A percentile compares a stretch with the other conserved stretches of the same genome.
phyloP scores from a whole-genome alignment of 2,888 invertebrate species.

The Esperia sulphurella region DNA sequence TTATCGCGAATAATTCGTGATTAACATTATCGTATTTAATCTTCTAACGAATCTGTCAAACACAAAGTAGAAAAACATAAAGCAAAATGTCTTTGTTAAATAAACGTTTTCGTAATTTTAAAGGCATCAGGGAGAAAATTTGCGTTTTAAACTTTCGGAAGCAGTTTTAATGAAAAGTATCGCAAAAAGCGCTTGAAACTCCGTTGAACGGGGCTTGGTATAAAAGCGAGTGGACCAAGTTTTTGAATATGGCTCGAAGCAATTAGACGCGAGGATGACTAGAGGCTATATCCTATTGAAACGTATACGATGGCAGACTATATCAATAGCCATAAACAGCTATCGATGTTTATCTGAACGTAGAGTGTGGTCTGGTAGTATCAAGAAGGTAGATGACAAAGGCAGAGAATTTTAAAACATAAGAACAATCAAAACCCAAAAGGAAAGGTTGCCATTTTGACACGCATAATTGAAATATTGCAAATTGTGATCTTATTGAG shows the following conservation, averaged over 20 bases:
- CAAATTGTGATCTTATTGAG: neutral
- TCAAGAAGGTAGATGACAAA: too few species aligned
- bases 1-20: too few species aligned
- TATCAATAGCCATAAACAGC: too few species aligned
- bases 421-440: too few species aligned
- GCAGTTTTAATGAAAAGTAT: constrained; percentile 22
- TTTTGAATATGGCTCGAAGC: constrained; percentile 45
- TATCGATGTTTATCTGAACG: too few species aligned
- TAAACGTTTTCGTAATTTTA: constrained; percentile 9
- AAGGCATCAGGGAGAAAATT: constrained; percentile 13
- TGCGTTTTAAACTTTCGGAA: constrained; percentile 17
- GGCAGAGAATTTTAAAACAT: too few species aligned
- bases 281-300: constrained; percentile 11
- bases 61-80: neutral
- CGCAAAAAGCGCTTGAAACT: constrained; percentile 30
- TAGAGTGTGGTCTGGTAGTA: too few species aligned
- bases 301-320: neutral
- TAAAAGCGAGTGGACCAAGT: constrained; percentile 44
- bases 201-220: constrained; percentile 24
- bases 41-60: neutral
- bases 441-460: too few species aligned
- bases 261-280: constrained; percentile 51
- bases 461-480: too few species aligned
- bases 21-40: too few species aligned
- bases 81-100: neutral